Conservation (phyloP, 2,113 vertebrate genomes). For the Eonycteris spelaea region DNA sequence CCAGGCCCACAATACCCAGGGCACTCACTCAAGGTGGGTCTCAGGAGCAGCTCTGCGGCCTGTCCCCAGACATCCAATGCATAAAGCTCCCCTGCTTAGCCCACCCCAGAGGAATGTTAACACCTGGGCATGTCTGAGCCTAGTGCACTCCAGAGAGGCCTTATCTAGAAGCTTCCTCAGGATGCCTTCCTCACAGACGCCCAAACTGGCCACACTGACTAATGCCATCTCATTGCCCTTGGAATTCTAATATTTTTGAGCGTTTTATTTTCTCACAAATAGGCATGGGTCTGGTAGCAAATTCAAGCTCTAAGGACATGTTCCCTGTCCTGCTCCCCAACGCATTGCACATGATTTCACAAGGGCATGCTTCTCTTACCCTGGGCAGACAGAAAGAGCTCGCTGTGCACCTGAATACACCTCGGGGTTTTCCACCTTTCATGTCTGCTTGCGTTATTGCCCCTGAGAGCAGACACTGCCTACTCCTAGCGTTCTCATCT, state of each 20-base stretch:
- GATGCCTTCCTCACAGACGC: background rate
- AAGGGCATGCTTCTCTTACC: background rate
- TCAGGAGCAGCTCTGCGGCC: background rate
- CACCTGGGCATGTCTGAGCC: background rate
- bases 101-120: fast-evolving
- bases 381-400: background rate
- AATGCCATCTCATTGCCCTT: background rate
- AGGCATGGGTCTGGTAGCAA: background rate
- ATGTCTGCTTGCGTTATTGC: fast-evolving
- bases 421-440: fast-evolving
- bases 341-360: background rate
- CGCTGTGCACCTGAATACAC: fast-evolving
- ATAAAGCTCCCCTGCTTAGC: background rate
- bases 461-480: background rate
- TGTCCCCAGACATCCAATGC: fast-evolving
- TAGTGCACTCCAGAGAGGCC: background rate
- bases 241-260: background rate
- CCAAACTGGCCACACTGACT: background rate
- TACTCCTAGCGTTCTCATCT: no score
- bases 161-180: background rate
- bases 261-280: background rate
- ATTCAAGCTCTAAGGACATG: background rate
- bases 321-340: background rate
- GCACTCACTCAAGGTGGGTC: background rate
- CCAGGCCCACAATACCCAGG: no score